Evolutionary conservation across 2,797 vertebrate species (phyloP).

Genomic region (Sylvilagus floridanus): DNA sequence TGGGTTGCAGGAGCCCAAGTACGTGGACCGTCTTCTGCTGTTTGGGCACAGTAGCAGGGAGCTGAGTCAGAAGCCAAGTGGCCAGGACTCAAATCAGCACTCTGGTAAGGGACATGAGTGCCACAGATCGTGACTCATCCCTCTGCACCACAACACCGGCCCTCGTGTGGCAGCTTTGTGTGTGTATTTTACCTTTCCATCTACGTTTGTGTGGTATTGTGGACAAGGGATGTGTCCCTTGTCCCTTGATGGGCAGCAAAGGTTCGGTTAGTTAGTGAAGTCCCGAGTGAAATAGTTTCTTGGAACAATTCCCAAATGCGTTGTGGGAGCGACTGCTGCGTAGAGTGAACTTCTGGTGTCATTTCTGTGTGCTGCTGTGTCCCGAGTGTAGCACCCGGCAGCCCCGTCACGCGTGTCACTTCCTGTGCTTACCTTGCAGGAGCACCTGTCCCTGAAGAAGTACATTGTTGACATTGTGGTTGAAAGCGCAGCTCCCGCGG

Average conservation of each 20-base stretch:
- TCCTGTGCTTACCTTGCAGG: slow-evolving; percentile 88
- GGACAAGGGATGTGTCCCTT: neutral
- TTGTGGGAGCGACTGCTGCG: neutral
- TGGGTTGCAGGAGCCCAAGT: no score
- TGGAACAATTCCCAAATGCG: neutral
- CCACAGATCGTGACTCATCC: no score
- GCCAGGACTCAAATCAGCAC: no score
- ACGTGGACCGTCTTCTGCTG: no score
- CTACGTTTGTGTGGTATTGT: neutral
- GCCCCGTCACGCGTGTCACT: neutral
- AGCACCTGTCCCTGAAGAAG: slow-evolving; percentile 98
- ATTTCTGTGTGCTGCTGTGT: neutral
- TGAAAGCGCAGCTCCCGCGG: slow-evolving; percentile 92
- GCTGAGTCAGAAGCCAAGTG: no score
- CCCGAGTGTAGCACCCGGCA: no score
- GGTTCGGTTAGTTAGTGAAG: neutral
- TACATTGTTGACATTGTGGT: slow-evolving; percentile 96
- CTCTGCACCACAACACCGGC: no score
- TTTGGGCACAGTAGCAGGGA: no score
- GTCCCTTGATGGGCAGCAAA: neutral
- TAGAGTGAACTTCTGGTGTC: neutral
- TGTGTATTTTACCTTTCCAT: neutral
- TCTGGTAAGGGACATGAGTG: no score
- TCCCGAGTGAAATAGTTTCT: neutral
- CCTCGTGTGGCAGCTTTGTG: no score